Conservation (phyloP, 1,140 invertebrate genomes). For the Drosophila virilis region DNA sequence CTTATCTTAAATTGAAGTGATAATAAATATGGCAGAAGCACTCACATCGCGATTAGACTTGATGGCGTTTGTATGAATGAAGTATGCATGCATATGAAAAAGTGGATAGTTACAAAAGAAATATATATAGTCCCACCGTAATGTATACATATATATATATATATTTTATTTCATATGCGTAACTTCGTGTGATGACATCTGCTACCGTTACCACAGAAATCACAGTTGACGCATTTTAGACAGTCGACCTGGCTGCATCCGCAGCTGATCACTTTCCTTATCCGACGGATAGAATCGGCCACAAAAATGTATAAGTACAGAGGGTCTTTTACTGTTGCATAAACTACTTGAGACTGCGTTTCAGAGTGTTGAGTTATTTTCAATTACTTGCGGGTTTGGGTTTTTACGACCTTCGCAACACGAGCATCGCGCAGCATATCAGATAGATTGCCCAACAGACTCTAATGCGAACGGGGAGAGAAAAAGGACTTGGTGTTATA, state of each 20-base stretch:
- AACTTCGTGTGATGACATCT: neutral
- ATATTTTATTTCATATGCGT: neutral
- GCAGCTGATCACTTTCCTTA: conserved; percentile 35
- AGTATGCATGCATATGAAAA: too few species aligned
- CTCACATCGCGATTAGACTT: too few species aligned
- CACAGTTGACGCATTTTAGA: conserved; percentile 4
- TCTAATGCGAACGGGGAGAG: conserved; percentile 24
- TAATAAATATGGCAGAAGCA: too few species aligned
- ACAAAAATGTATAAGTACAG: conserved; percentile 28
- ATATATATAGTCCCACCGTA: too few species aligned
- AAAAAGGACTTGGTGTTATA: conserved; percentile 71
- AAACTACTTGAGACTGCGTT: conserved; percentile 42
- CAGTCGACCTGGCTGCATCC: conserved; percentile 9
- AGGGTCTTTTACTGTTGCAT: conserved; percentile 28
- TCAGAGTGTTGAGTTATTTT: conserved; percentile 68
- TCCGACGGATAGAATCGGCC: conserved; percentile 35
- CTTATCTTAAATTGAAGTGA: too few species aligned
- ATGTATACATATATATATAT: neutral
- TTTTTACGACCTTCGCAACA: conserved; percentile 63
- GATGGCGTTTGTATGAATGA: too few species aligned
- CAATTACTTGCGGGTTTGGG: conserved; percentile 71
- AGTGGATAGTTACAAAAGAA: too few species aligned
- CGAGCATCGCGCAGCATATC: conserved; percentile 41
- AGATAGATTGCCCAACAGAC: conserved; percentile 43
- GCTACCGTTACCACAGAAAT: conserved; percentile 12